Evolutionary conservation across 2,113 vertebrate species (phyloP), one percentile per base, ranked within the genome.

Genomic region (Catharus minimus): DNA sequence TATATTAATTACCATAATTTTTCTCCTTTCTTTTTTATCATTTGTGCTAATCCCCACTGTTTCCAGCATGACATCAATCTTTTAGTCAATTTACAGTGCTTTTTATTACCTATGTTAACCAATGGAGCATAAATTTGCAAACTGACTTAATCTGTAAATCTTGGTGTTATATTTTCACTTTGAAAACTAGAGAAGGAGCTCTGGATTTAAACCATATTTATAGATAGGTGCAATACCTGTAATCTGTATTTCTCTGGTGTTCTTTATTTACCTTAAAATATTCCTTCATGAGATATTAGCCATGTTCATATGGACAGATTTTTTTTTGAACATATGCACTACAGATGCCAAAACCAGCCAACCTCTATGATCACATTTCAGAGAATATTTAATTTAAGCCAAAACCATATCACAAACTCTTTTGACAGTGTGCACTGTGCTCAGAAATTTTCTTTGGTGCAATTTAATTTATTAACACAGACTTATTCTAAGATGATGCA

Each of bases 1-100:
- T 39, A 65, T 71, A 94, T 77, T 93, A 95, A 96, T 95, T 94
- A 66, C 56, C n/a, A 33, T 73, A 69, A 28, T 84, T 89, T 76
- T 94, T 88, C 46, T 88, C 78, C 30, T 81, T 94, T 86, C 30
- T 86, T 36, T n/a, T 79, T 90, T 43, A 61, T n/a, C 9, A 20
- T 79, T 92, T 84, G 19, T 86, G 55, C 38, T 82, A 76, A 13
- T 76, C 30, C 21, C 78, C 8, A 49, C n/a, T 66, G 65, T 52
- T 93, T 81, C 33, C 47, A 79, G 24, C 21, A 47, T 1, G 43
- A 8, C 43, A 67, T 78, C 26, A 71, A 20, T 69, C 24, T 90
- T 76, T 44, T 61, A 33, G 49, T 74, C 47, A 81, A 28, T 78
- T 77, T 80, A 56, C n/a, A 73, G 20, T 57, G 6, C 8, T 83